Evolutionary conservation across 2,888 invertebrate species (phyloP), one percentile per base, ranked within the genome.

Genomic region (Acleris emargana): DNA sequence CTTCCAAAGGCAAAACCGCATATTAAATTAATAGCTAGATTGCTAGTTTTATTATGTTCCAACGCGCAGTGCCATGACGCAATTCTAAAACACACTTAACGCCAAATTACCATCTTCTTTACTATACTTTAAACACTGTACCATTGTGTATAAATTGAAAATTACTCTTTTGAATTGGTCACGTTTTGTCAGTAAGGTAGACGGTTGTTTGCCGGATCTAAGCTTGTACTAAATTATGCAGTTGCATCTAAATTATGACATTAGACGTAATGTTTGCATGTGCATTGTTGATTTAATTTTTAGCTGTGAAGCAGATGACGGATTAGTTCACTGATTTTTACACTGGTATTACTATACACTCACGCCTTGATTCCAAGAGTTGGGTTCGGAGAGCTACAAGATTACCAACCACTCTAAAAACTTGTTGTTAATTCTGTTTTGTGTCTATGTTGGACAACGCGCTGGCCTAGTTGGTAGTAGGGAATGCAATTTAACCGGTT

Each of bases 251-350:
- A 42, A 59, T 59, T 59, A 38, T 38, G 58, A 50, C n/a, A 59
- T 59, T 50, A 42, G 22, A 20, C 5, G 11, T 59, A 42, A 51
- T 42, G 20, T 59, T 50, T 51, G 58, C 58, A 6, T 45, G 58
- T 59, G 58, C 58, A 59, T 38, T 38, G 38, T 20, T 6, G 9
- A 51, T 25, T 59, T 50, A 20, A 28, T 28, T 28, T 28, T 52
- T 52, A 52, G 28, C 52, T 25, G 28, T 52, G 28, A 13, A 25
- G 28, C 28, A 52, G 9, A n/a, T 28, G 6, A 28, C 16, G 25
- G 52, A 52, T 28, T 17, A 28, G 25, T n/a, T 51, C n/a, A 53
- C 5, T 53, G 18, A 13, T 18, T 53, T 32, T 18, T 18, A 32
- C 5, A 3, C 49, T 42, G 18, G 32, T 49, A 11, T 6, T 28